Conservation (phyloP, 2,113 vertebrate species). For the Oryzias celebensis region DNA sequence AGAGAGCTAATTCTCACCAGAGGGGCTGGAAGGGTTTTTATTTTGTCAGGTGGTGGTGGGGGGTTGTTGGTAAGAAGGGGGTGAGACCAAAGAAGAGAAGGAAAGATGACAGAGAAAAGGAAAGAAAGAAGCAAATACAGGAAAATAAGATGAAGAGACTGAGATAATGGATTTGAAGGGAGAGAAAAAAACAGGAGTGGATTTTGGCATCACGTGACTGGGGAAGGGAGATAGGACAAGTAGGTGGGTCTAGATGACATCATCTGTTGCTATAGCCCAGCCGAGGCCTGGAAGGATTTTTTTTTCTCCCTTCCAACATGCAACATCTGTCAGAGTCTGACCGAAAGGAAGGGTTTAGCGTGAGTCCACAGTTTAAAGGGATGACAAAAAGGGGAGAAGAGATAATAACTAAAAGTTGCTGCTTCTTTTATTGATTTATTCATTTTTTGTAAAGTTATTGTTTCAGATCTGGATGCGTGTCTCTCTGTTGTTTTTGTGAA, state of each 20-base stretch:
- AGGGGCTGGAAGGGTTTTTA: conserved; percentile 23
- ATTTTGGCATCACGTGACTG: conserved; percentile 51
- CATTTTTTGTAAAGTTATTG: too few relatives aligned
- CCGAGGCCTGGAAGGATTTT: conserved; percentile 75
- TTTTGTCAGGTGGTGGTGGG: conserved; percentile 51
- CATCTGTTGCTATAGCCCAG: conserved; percentile 81
- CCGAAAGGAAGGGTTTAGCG: too few relatives aligned
- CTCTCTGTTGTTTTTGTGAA: too few relatives aligned
- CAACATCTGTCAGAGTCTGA: conserved; percentile 62
- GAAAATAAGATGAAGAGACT: neutral
- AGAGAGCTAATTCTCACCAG: conserved; percentile 7
- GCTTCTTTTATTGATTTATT: too few relatives aligned
- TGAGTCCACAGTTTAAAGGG: too few relatives aligned
- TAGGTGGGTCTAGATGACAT: conserved; percentile 75
- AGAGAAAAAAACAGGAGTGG: conserved; percentile 27
- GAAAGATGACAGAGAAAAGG: conserved; percentile 2
- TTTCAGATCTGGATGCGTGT: too few relatives aligned
- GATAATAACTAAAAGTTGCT: too few relatives aligned
- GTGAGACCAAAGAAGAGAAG: neutral
- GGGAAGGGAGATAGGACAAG: conserved; percentile 31
- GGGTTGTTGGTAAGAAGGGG: conserved; percentile 3
- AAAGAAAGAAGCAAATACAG: neutral
- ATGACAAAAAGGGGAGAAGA: too few relatives aligned
- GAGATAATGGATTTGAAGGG: conserved; percentile 36
- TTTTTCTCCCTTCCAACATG: conserved; percentile 33